A percentile compares a stretch with the other conserved stretches of the same genome.
These are phyloP conservation scores for Phoxinus phoxinus DNA, from an alignment of 2,113 vertebrate genomes.

Conservation along the genomic window DNA sequence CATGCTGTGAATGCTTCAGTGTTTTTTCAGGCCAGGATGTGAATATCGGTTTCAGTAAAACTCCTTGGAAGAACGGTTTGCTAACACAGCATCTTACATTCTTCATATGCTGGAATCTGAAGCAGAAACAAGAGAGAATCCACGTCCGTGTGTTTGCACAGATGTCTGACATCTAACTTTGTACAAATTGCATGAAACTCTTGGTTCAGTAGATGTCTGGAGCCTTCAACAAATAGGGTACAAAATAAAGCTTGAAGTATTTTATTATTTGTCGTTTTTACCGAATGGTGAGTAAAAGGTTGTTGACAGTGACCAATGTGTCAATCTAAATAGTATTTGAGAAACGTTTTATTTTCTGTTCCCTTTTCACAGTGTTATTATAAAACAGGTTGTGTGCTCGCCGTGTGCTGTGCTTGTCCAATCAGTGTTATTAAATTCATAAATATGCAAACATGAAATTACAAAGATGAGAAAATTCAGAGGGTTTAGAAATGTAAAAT, in stretches of 20 bases:
- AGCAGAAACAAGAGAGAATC: not conserved
- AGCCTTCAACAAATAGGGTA: not conserved
- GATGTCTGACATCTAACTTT: not conserved
- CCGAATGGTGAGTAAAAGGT: not conserved
- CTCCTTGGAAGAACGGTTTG: not conserved
- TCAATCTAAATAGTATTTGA: not conserved
- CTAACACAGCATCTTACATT: not conserved
- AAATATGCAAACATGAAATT: not conserved
- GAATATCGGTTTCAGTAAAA: conserved; percentile 18
- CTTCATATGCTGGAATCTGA: not conserved
- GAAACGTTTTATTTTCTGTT: not conserved
- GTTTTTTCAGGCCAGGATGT: conserved; percentile 6
- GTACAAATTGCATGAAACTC: not conserved
- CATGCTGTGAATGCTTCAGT: not conserved
- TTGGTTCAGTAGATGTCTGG: not conserved
- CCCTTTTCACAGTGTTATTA: not conserved
- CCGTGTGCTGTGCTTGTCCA: not conserved
- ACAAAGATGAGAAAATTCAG: not conserved
- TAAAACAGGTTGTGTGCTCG: not conserved
- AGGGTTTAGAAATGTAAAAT: not conserved
- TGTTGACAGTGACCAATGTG: not conserved
- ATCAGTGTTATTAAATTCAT: not conserved
- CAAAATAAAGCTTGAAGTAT: not conserved
- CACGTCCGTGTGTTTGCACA: conserved; percentile 5
- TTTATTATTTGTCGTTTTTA: not conserved